These are phyloP conservation scores for Cyanoramphus novaezelandiae DNA, from an alignment of 2,113 vertebrate genomes.

Conservation along the genomic window DNA sequence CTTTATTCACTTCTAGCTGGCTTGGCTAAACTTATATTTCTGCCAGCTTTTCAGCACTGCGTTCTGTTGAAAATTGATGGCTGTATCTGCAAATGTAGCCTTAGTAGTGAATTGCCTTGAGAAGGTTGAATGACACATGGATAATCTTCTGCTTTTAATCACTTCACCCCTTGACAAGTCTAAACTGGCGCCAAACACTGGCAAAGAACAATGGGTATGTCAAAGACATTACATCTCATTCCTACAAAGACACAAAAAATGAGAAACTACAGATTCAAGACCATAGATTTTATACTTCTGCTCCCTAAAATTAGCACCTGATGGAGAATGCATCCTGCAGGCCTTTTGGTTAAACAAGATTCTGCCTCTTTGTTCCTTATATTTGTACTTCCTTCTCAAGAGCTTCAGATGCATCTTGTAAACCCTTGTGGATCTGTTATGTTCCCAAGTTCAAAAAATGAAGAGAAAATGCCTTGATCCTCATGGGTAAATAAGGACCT, in stretches of 20 bases:
- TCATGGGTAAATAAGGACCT: not conserved
- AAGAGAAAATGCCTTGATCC: not conserved
- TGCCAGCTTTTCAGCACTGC: not conserved
- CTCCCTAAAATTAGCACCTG: not conserved
- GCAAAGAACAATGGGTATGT: not conserved
- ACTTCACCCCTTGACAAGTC: not conserved
- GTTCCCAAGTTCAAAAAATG: not conserved
- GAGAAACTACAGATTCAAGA: not conserved
- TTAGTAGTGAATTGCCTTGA: not conserved
- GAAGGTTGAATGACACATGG: not conserved
- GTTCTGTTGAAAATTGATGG: not conserved
- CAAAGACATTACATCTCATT: not conserved
- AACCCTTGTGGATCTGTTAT: not conserved
- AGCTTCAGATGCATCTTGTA: not conserved
- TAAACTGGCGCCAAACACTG: not conserved
- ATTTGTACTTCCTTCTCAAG: not conserved
- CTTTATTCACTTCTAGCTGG: not conserved
- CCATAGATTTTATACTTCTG: not conserved
- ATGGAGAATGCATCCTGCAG: not conserved
- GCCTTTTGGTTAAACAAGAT: not conserved
- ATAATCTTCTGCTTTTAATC: not conserved
- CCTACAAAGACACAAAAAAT: not conserved
- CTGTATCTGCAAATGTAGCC: not conserved
- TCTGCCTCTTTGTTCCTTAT: not conserved
- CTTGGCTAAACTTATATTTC: not conserved